Base-by-base conservation (phyloP, 2,113 vertebrate genomes). In the Lampris megalopsis region DNA sequence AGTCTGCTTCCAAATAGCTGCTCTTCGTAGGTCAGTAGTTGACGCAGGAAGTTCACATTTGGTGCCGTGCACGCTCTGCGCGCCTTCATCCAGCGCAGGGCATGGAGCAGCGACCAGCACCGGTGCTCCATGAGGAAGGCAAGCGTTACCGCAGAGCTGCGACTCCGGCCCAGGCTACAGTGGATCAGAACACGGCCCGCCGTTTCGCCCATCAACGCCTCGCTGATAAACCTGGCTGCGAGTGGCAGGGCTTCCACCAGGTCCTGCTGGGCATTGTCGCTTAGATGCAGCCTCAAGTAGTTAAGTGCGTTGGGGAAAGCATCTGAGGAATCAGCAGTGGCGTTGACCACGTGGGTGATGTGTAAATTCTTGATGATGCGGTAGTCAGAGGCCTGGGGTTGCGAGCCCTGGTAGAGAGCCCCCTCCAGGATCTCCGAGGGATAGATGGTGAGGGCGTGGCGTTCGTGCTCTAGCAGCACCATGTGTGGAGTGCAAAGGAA, bases 111-210 rank as follows among this genome's bases (percentile, higher is more conserved):
- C 2, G 90, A 81, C 90, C 88, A 94, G 68, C 36, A 64, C 5
- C 67, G 84, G 45, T 93, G 91, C 83, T 91, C 77, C 90, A 91
- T 93, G 74, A 93, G 90, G 82, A 91, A 91, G 57, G 82, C 90
- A 64, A 93, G 77, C 0, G 87, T 93, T 11, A 94, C 60, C 40
- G 91, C 88, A 0, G 91, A 93, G 85, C 93, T 92, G 59, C 87
- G 81, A 45, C 92, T 92, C 36, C 81, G 80, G 10, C 92, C 89
- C 57, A 91, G 35, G 42, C 90, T 92, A 45, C 90, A 94, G 85
- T 91, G 91, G 54, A 93, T 88, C 61, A 90, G 79, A 5, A 92
- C 90, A 0, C 77, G 84, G 35, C 91, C 91, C 0, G 86, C 83
- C 1, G 86, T 83, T 8, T 79, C 82, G 2, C 67, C 76, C 66